Evolutionary conservation across 2,797 vertebrate species (phyloP).

Genomic region (Periophthalmus magnuspinnatus): DNA sequence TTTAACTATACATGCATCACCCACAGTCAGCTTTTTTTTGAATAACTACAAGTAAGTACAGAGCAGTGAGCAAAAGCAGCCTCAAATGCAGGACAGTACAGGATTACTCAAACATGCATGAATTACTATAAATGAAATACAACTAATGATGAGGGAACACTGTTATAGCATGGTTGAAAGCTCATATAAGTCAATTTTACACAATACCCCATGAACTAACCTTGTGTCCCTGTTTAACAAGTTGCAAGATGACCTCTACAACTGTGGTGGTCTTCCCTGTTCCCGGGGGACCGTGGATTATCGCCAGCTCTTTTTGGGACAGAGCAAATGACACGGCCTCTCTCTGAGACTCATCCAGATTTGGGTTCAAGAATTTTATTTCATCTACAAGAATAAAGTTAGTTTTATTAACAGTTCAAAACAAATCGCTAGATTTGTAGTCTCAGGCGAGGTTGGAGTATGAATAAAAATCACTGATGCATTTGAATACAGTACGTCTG

Average conservation of each 20-base stretch:
- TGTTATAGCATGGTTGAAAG: no score
- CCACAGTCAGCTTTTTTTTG: no score
- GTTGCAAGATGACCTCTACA: conserved; percentile 91
- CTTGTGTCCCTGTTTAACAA: conserved; percentile 87
- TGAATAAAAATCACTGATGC: no score
- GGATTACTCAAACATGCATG: no score
- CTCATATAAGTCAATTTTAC: no score
- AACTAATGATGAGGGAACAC: no score
- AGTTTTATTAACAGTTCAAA: neutral
- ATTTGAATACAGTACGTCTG: neutral
- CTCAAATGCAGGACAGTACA: no score
- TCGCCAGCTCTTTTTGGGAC: conserved; percentile 89
- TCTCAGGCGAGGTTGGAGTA: neutral
- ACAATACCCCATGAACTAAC: no score
- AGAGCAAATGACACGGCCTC: conserved; percentile 89
- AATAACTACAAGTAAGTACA: no score
- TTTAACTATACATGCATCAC: no score
- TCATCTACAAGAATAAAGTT: conserved; percentile 65
- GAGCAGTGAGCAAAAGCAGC: no score
- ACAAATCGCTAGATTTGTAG: neutral
- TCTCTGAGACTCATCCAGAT: conserved; percentile 88
- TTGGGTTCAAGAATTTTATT: conserved; percentile 76
- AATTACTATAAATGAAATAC: no score
- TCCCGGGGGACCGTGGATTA: conserved; percentile 94
- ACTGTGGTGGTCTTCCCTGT: conserved; percentile 96